Percentiles rank a stretch among this genome's conserved stretches.
These are phyloP conservation scores for Anisognathus igniventris DNA, from an alignment of 2,797 vertebrate genomes.

Conservation along the genomic window DNA sequence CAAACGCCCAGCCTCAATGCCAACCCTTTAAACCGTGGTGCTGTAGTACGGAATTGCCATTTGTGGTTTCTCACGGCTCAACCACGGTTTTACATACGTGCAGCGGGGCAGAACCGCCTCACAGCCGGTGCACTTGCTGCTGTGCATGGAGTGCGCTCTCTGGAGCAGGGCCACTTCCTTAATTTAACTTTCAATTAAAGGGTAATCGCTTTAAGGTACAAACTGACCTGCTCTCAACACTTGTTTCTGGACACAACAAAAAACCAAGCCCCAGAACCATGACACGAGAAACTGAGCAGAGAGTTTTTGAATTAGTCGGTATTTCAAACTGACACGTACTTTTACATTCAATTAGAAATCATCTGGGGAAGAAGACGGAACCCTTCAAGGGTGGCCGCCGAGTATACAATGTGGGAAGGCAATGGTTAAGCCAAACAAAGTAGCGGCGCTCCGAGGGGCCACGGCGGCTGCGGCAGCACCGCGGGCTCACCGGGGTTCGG, in stretches of 20 bases:
- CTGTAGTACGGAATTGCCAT: background rate
- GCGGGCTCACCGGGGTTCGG: fast-evolving
- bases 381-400: background rate
- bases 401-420: fast-evolving
- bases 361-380: background rate
- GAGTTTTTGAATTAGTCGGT: background rate
- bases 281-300: background rate
- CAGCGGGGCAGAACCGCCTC: background rate
- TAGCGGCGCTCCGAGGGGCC: background rate
- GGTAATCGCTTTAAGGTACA: background rate
- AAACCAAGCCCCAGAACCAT: fast-evolving
- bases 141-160: fast-evolving
- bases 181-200: background rate
- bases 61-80: background rate
- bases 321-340: background rate
- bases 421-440: background rate
- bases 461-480: background rate
- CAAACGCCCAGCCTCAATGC: background rate
- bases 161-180: background rate
- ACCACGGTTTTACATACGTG: background rate
- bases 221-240: background rate
- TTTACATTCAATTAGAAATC: background rate
- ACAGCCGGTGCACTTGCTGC: background rate
- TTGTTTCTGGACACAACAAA: background rate
- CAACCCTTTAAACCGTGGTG: background rate